A percentile compares a stretch with the other conserved stretches of the same genome.
Conservation (phyloP, 1,140 invertebrate species). For the Cherax quadricarinatus region DNA sequence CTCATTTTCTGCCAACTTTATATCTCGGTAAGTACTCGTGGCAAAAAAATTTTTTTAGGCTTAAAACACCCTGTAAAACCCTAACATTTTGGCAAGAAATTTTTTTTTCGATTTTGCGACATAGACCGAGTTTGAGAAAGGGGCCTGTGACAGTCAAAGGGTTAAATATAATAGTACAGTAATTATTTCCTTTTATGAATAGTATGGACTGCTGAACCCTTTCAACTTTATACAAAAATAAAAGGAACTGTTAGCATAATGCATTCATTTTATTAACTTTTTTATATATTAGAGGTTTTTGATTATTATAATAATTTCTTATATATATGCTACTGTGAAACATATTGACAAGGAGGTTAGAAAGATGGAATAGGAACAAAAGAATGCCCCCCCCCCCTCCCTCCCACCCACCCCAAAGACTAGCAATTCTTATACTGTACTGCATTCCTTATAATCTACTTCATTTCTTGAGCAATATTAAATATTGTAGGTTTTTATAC, state of each 20-base stretch:
- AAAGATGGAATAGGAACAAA: conserved; percentile 9
- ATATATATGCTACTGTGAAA: background rate
- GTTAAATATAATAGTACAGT: background rate
- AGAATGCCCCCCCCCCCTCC: background rate
- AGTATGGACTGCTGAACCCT: background rate
- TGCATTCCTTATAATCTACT: conserved; percentile 16
- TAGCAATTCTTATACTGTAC: conserved; percentile 9
- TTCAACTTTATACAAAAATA: background rate
- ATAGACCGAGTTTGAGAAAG: no score
- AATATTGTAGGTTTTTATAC: conserved; percentile 15
- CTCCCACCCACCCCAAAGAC: background rate
- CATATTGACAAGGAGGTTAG: background rate
- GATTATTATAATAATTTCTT: background rate
- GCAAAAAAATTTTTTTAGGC: no score
- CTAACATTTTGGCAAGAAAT: no score
- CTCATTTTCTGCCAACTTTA: no score
- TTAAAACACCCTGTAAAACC: no score
- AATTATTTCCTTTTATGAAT: background rate
- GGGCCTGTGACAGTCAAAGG: no score
- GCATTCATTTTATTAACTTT: background rate
- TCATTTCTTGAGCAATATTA: conserved; percentile 4
- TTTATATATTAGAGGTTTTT: background rate
- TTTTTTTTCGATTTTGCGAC: no score
- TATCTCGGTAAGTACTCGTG: no score
- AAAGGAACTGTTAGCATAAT: background rate